A percentile compares a stretch with the other conserved stretches of the same genome.
Conservation (phyloP, 2,888 invertebrate species). For the Clivina fossor region DNA sequence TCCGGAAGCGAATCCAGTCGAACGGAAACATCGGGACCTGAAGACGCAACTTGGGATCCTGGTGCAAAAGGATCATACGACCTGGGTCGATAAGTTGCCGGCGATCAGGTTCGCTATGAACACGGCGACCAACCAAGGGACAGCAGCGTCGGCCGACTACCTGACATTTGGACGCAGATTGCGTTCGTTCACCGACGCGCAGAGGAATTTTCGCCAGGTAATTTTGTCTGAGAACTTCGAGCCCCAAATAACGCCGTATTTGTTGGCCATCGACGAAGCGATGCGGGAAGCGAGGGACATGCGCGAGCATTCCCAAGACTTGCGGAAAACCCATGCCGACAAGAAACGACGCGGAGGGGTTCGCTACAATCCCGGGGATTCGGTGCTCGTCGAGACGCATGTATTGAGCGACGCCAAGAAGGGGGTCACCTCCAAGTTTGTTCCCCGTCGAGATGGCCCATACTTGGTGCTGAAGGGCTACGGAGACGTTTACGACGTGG, state of each 20-base stretch:
- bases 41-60: background rate
- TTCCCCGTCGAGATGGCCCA: background rate
- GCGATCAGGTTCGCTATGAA: slow-evolving; percentile 7
- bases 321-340: slow-evolving; percentile 1
- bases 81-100: background rate
- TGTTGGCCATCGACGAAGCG: background rate
- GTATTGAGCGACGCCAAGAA: slow-evolving; percentile 4
- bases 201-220: no score
- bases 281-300: background rate
- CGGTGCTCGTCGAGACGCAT: slow-evolving; percentile 3
- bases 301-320: background rate
- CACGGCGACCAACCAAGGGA: background rate
- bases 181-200: background rate
- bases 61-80: background rate
- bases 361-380: background rate
- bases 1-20: background rate
- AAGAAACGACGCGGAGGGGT: background rate
- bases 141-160: background rate
- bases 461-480: background rate
- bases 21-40: slow-evolving; percentile 1
- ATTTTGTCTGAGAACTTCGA: background rate
- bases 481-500: slow-evolving; percentile 8
- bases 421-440: slow-evolving; percentile 6
- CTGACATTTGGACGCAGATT: background rate
- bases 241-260: background rate